A percentile compares a stretch with the other conserved stretches of the same genome.
Evolutionary conservation across 2,888 invertebrate genomes (phyloP).

Genomic region (Melitaea athalia): DNA sequence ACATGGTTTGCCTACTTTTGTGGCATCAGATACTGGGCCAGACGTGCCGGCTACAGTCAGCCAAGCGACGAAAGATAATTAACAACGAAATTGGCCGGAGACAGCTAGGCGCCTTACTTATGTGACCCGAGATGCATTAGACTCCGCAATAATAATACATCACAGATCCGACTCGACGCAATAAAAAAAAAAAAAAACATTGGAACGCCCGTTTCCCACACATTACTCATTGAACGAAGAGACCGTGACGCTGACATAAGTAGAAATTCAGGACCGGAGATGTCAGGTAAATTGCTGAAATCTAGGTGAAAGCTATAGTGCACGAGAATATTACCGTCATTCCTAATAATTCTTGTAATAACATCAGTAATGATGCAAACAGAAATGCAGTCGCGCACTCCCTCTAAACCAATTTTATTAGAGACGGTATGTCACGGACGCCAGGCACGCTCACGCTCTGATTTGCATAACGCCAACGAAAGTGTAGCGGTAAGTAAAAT

Average conservation of each 20-base stretch:
- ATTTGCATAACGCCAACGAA: slow-evolving; percentile 76
- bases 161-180: slow-evolving; percentile 61
- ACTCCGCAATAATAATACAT: slow-evolving; percentile 72
- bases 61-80: slow-evolving; percentile 69
- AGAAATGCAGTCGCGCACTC: slow-evolving; percentile 48
- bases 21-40: slow-evolving; percentile 62
- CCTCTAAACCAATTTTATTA: slow-evolving; percentile 43
- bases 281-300: slow-evolving; percentile 57
- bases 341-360: slow-evolving; percentile 58
- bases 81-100: slow-evolving; percentile 74
- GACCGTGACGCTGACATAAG: slow-evolving; percentile 53
- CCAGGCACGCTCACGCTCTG: slow-evolving; percentile 67
- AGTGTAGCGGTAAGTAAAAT: slow-evolving; percentile 66
- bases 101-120: slow-evolving; percentile 79
- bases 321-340: slow-evolving; percentile 54
- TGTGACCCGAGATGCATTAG: slow-evolving; percentile 65
- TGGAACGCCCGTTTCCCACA: slow-evolving; percentile 72
- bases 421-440: slow-evolving; percentile 49
- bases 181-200: slow-evolving; percentile 73
- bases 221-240: slow-evolving; percentile 61
- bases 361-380: slow-evolving; percentile 56
- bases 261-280: slow-evolving; percentile 52
- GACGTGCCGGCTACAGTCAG: slow-evolving; percentile 64
- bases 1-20: slow-evolving; percentile 65
- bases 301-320: slow-evolving; percentile 64